A percentile compares a stretch with the other conserved stretches of the same genome.
Evolutionary conservation across 2,797 vertebrate species (phyloP).

Genomic region (Limnodromus scolopaceus): DNA sequence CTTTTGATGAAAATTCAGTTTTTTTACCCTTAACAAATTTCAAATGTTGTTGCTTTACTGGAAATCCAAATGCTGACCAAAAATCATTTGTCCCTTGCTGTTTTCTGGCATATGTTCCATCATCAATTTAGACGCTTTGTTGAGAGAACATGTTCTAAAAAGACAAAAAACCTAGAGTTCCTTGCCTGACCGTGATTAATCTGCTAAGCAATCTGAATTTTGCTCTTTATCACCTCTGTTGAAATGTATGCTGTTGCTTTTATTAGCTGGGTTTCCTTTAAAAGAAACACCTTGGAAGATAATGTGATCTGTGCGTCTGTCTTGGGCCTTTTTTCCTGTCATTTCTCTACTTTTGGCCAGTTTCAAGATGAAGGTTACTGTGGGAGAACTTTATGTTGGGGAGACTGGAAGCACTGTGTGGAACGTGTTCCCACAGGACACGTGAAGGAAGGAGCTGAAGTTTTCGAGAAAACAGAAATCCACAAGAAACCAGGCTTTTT

Average conservation of each 20-base stretch:
- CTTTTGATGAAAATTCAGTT: conserved; percentile 3
- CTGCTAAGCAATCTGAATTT: background rate
- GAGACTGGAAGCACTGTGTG: background rate
- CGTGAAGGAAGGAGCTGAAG: background rate
- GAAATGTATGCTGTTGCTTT: background rate
- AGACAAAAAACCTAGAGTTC: background rate
- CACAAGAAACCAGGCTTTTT: background rate
- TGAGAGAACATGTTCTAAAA: background rate
- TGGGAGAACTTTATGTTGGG: background rate
- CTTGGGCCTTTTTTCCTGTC: background rate
- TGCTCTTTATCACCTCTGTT: background rate
- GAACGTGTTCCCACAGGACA: background rate
- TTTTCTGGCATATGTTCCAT: background rate
- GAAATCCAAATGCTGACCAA: background rate
- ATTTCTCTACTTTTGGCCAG: background rate
- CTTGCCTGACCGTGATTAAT: background rate
- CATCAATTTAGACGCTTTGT: background rate
- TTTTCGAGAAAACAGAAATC: background rate
- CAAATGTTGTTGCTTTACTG: background rate
- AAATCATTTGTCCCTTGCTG: background rate
- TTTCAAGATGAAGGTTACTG: background rate
- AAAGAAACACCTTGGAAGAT: background rate
- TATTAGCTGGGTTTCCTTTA: background rate
- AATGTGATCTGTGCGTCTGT: background rate
- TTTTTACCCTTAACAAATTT: background rate